Evolutionary conservation across 2,888 invertebrate species (phyloP), one percentile per base, ranked within the genome.

Genomic region (Sphaerophoria rueppellii): DNA sequence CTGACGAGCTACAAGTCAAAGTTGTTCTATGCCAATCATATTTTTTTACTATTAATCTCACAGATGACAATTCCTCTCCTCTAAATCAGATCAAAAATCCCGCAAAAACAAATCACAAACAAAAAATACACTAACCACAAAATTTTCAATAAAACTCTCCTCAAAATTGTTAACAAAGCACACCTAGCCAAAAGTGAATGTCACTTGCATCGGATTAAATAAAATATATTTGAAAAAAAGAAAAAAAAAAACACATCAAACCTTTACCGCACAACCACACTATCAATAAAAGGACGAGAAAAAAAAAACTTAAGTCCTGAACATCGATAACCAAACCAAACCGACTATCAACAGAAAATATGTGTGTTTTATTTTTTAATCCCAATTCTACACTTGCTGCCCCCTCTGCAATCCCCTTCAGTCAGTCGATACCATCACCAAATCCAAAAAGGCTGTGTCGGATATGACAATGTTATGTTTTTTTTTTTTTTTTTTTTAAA

Each of bases 191-290:
- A 43, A 43, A 43, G 11, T 43, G 58, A 72, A 60, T 75, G 67
- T 76, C 81, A 67, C 50, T 76, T 63, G 14, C 67, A 69, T 60
- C 70, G 43, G 71, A 69, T 80, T 72, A 69, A 81, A 77, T 73
- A 81, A 43, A 81, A 77, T 63, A 63, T 69, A 73, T 24, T 16
- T 73, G 63, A 72, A 76, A 85, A 70, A 77, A 81, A 70, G 76
- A 48, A 48, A 63, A 50, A 81, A 80, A 81, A 72, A 78, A 72
- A 50, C 60, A 54, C 76, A 73, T 81, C 73, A 71, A 81, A 55
- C 69, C 63, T 69, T 11, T 35, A 85, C 82, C 72, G 24, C 24
- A 48, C 72, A 81, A 52, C 50, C 52, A 40, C 34, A 48, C 58
- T 67, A 24, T 32, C 12, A 61, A 54, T 37, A 50, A 76, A 60